These are phyloP conservation scores for Apostichopus californicus DNA, from an alignment of 35 echinoderm and acorn worm species.

Conservation along the genomic window DNA sequence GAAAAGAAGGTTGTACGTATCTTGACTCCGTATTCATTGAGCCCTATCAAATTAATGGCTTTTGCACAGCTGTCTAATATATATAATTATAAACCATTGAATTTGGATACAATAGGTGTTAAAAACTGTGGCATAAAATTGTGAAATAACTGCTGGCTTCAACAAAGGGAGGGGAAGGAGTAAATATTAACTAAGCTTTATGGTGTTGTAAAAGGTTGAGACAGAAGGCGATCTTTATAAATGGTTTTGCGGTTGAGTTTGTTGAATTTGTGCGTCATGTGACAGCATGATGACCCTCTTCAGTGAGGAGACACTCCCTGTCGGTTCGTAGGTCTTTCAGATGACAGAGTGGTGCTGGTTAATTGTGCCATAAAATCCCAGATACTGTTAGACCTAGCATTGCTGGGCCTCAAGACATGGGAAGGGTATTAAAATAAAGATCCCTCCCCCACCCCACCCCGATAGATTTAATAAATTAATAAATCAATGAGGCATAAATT, in stretches of 20 bases:
- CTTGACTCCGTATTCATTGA: not conserved
- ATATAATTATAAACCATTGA: not conserved
- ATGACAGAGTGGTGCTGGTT: not conserved
- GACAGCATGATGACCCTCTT: not conserved
- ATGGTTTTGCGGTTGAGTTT: not conserved
- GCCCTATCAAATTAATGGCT: not conserved
- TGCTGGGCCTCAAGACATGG: too few species aligned
- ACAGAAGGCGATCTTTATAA: not conserved
- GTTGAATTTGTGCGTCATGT: not conserved
- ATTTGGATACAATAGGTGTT: not conserved
- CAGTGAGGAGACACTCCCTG: not conserved
- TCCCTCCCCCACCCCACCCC: too few species aligned
- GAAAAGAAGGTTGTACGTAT: not conserved
- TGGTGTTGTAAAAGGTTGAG: not conserved
- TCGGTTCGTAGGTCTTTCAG: not conserved
- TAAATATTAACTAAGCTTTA: slow-evolving; percentile 3
- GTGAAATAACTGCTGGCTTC: not conserved
- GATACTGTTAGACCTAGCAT: not conserved
- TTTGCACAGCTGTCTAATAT: not conserved
- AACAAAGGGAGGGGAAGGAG: not conserved
- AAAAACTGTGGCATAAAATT: not conserved
- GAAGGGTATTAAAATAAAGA: too few species aligned
- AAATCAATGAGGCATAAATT: too few species aligned
- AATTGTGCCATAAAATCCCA: not conserved
- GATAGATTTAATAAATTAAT: too few species aligned